phyloP scores from a whole-genome alignment of 2,113 vertebrate species.

The Saccopteryx leptura region DNA sequence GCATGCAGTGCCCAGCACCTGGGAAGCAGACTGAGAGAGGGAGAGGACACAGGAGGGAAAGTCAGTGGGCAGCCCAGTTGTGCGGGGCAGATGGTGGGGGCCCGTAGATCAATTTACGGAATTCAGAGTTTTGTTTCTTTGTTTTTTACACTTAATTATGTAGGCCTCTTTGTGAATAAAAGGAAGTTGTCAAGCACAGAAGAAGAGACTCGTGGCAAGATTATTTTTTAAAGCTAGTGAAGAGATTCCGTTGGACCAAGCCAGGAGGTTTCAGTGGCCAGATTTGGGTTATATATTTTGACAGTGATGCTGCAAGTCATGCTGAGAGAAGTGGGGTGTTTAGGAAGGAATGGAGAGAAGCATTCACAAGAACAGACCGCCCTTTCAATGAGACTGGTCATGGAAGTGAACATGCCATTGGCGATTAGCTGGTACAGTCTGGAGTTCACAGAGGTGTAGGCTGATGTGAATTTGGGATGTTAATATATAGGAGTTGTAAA shows the following conservation, averaged over 20 bases:
- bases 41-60: too few species aligned
- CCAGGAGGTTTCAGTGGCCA: not conserved
- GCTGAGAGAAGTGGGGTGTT: too few species aligned
- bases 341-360: not conserved
- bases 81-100: not conserved
- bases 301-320: not conserved
- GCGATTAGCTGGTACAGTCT: rapidly evolving
- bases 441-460: not conserved
- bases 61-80: too few species aligned
- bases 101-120: not conserved
- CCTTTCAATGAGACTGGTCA: not conserved
- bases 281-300: not conserved
- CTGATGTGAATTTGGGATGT: not conserved
- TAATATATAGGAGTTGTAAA: not conserved
- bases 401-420: rapidly evolving
- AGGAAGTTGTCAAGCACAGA: not conserved
- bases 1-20: too few species aligned
- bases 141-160: not conserved
- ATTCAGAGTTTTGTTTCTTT: not conserved
- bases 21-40: not conserved
- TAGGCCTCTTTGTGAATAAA: not conserved
- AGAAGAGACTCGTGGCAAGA: not conserved
- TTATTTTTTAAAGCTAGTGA: not conserved
- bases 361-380: not conserved
- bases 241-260: not conserved